These are phyloP conservation scores for Macrosiphum euphorbiae DNA, from an alignment of 2,888 invertebrate species.

Conservation along the genomic window DNA sequence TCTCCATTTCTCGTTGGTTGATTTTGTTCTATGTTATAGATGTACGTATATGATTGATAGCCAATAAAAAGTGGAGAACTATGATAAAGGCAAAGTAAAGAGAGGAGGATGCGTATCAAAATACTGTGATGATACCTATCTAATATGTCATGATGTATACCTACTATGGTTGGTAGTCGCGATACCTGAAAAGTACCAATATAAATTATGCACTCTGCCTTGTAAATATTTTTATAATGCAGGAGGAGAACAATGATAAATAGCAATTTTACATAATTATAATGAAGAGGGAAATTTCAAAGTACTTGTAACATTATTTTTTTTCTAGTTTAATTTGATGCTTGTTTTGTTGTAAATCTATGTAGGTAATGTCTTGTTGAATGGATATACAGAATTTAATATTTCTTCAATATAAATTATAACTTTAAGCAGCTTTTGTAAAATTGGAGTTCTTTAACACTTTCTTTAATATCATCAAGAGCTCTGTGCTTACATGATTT, in stretches of 20 bases:
- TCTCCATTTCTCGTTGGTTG: too few species aligned
- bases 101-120: too few species aligned
- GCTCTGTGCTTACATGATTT: slow-evolving; percentile 81
- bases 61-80: too few species aligned
- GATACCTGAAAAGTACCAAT: too few species aligned
- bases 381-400: background rate
- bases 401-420: slow-evolving; percentile 70
- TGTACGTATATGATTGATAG: too few species aligned
- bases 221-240: background rate
- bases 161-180: too few species aligned
- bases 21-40: too few species aligned
- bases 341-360: background rate
- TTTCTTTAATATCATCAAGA: slow-evolving; percentile 87
- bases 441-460: slow-evolving; percentile 85
- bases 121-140: too few species aligned
- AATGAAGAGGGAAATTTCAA: background rate
- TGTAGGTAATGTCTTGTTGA: background rate
- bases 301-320: background rate
- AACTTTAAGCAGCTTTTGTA: slow-evolving; percentile 77
- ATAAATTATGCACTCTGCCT: background rate
- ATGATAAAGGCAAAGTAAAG: too few species aligned
- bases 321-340: background rate
- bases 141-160: too few species aligned
- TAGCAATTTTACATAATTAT: background rate
- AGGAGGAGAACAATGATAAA: background rate